Percentiles rank a stretch among this genome's conserved stretches.
phyloP scores from a whole-genome alignment of 1,140 invertebrate genomes.

The Antheraea pernyi region DNA sequence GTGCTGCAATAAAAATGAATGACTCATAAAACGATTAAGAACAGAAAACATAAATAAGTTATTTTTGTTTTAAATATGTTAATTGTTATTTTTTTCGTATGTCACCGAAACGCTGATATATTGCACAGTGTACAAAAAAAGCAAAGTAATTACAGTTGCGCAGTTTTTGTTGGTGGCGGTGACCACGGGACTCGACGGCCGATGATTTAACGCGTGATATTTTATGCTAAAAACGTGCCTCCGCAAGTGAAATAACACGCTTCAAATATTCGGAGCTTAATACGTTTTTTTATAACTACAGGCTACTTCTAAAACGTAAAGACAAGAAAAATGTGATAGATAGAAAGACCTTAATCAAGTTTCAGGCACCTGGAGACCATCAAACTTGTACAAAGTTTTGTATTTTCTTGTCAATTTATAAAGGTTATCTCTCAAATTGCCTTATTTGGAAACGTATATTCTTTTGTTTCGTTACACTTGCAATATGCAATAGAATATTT shows the following conservation, averaged over 20 bases:
- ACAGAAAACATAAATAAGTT: no score
- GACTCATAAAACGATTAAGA: no score
- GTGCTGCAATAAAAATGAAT: no score
- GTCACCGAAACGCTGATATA: constrained; percentile 35
- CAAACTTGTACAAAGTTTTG: no score
- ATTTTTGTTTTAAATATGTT: not conserved
- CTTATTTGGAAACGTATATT: no score
- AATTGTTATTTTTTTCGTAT: not conserved
- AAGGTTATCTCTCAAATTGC: no score
- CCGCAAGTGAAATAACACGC: not conserved
- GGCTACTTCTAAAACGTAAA: not conserved
- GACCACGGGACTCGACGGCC: constrained; percentile 16
- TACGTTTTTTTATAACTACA: not conserved
- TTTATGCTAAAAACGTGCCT: constrained; percentile 20
- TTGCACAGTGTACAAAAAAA: constrained; percentile 42
- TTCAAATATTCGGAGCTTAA: not conserved
- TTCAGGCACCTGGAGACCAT: no score
- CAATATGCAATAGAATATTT: no score
- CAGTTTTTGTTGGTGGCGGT: constrained; percentile 32
- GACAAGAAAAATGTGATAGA: no score
- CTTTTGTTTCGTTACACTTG: no score
- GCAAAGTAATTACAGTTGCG: constrained; percentile 35
- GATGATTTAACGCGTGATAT: constrained; percentile 41
- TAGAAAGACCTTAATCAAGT: no score
- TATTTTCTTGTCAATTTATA: no score